Base-by-base conservation (phyloP, 2,888 invertebrate species). In the Caenorhabditis sulstoni region DNA sequence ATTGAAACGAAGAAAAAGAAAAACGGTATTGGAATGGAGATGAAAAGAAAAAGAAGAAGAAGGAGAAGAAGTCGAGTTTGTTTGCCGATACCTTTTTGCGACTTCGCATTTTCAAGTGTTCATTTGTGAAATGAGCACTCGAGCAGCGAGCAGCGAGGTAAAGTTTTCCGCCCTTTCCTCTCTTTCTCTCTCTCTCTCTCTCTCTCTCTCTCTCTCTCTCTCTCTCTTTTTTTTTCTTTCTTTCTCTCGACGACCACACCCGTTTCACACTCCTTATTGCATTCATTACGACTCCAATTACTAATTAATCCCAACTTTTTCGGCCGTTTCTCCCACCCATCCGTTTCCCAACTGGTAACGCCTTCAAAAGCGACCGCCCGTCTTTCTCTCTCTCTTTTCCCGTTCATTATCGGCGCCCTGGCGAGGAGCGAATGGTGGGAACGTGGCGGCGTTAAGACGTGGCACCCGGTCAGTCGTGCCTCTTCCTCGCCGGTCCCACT, bases 91-190 rank as follows among this genome's bases (percentile, higher is more conserved):
- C 67, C 67, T 53, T 59, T 59, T 61, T 61, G 35, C 61, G 55
- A 37, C 53, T 41, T 58, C 67, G 16, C 23, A 5, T 68, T 70
- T 62, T 70, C 70, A 62, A 70, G 70, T 70, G 70, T 70, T 70
- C 70, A 70, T 70, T 70, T 61, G 70, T 70, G 70, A 70, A 70
- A 70, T 70, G 70, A 70, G 70, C 70, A 70, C 70, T 70, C 45
- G 62, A 70, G 55, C 3, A 14, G 16, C 35, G 47, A 37, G 18
- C 39, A 52, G 23, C 29, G 49, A 16, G 23, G 18, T 20, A n/a
- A n/a, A n/a, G 39, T 49, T 22, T 11, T 18, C 39, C 23, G 8
- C 39, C 14, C 11, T 49, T n/a, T n/a, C n/a, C 45, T 58, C 50
- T 50, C 29, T 29, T 29, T 7, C 7, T 23, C 14, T 35, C n/a